Evolutionary conservation across 2,797 vertebrate genomes (phyloP).

Genomic region (Labeo calbasu): DNA sequence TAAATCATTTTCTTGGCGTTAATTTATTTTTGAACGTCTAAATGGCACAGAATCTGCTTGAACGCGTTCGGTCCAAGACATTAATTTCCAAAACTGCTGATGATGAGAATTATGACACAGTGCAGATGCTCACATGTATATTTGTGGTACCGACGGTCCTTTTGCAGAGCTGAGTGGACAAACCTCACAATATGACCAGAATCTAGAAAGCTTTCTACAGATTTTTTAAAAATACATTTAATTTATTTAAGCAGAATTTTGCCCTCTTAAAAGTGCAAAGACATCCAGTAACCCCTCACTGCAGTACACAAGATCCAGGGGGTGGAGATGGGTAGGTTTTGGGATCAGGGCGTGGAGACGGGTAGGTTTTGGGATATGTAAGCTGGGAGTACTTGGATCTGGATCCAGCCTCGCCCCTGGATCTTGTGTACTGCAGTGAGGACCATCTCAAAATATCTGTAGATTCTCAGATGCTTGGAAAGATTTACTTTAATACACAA

Average conservation of each 20-base stretch:
- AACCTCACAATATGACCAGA: slow-evolving; percentile 2
- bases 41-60: not conserved
- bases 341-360: too few relatives aligned
- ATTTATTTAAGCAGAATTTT: not conserved
- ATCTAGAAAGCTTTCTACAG: not conserved
- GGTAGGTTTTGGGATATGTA: too few relatives aligned
- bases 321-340: too few relatives aligned
- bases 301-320: too few relatives aligned
- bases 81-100: not conserved
- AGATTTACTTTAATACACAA: not conserved
- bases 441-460: too few relatives aligned
- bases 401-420: too few relatives aligned
- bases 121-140: not conserved
- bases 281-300: not conserved
- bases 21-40: not conserved
- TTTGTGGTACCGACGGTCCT: not conserved
- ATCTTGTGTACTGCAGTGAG: too few relatives aligned
- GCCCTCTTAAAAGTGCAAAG: not conserved
- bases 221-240: not conserved
- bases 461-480: not conserved
- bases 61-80: not conserved
- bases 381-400: too few relatives aligned
- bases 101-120: not conserved
- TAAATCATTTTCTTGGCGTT: not conserved
- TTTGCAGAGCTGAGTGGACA: not conserved